Evolutionary conservation across 2,797 vertebrate genomes (phyloP).

Genomic region (Gymnocypris eckloni): DNA sequence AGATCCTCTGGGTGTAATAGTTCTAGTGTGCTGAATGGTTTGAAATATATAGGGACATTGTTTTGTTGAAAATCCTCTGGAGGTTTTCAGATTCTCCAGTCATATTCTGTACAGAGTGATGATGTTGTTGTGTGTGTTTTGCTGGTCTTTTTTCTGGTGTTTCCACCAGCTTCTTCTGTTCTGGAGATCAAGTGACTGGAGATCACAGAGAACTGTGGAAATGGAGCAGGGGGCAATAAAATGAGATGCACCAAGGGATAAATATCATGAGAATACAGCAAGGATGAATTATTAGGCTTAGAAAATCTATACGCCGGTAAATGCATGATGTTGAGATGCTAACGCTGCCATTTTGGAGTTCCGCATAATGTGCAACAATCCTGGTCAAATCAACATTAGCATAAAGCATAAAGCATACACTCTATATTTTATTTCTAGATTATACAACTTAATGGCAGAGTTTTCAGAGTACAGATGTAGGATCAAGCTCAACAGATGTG

Average conservation of each 20-base stretch:
- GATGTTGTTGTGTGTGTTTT: background rate
- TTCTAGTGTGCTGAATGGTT: conserved; percentile 4
- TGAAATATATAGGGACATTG: conserved; percentile 27
- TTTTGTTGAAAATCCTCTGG: conserved; percentile 13
- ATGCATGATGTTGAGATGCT: background rate
- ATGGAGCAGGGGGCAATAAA: background rate
- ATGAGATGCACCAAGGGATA: background rate
- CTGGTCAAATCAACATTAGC: too few relatives aligned
- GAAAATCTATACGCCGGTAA: background rate
- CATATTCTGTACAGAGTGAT: background rate
- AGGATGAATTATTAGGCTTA: background rate
- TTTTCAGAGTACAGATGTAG: background rate
- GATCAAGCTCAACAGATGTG: background rate
- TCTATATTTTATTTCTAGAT: background rate
- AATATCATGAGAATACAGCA: background rate
- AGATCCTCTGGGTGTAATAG: conserved; percentile 34
- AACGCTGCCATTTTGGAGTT: background rate
- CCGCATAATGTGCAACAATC: background rate
- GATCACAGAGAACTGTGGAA: conserved; percentile 8
- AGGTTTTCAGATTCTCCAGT: conserved; percentile 4
- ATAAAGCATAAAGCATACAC: too few relatives aligned
- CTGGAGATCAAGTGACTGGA: conserved; percentile 13
- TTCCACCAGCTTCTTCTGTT: background rate
- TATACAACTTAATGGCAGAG: background rate
- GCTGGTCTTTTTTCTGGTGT: background rate